These are phyloP conservation scores for Podarcis cretensis DNA, from an alignment of 2,113 vertebrate genomes.

Conservation along the genomic window DNA sequence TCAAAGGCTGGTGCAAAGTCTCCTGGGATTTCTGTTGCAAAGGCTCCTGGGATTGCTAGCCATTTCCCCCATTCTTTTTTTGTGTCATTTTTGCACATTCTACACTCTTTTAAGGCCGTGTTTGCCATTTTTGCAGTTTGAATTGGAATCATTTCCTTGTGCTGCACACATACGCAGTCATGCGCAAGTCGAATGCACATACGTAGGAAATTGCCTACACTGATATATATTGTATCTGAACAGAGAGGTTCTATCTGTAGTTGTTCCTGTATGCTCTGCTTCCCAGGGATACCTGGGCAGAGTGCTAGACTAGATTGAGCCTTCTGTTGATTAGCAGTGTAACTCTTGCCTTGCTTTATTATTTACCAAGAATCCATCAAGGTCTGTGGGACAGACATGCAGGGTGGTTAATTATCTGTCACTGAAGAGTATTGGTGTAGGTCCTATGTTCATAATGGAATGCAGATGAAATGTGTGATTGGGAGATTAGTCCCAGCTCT, in stretches of 20 bases:
- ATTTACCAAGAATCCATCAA: neutral
- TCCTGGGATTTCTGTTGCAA: too few species aligned
- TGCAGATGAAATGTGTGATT: neutral
- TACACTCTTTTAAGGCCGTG: too few species aligned
- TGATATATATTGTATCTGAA: neutral
- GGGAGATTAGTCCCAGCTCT: neutral
- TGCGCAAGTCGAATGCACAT: too few species aligned
- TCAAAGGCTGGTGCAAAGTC: too few species aligned
- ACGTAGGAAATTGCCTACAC: too few species aligned
- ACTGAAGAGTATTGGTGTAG: neutral
- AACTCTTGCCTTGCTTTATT: neutral
- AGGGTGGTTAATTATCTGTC: neutral
- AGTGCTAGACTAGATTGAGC: neutral
- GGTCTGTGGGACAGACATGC: neutral
- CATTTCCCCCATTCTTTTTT: too few species aligned
- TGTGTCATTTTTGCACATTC: too few species aligned
- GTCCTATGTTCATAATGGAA: neutral
- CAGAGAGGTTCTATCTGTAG: neutral
- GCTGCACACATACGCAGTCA: too few species aligned
- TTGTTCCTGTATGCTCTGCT: neutral
- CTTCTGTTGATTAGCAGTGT: neutral
- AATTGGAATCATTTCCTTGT: too few species aligned
- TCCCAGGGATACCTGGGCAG: neutral
- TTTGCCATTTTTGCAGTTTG: too few species aligned
- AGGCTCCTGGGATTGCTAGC: too few species aligned